Conservation (phyloP, 1,140 invertebrate genomes). For the Calosoma granatense region DNA sequence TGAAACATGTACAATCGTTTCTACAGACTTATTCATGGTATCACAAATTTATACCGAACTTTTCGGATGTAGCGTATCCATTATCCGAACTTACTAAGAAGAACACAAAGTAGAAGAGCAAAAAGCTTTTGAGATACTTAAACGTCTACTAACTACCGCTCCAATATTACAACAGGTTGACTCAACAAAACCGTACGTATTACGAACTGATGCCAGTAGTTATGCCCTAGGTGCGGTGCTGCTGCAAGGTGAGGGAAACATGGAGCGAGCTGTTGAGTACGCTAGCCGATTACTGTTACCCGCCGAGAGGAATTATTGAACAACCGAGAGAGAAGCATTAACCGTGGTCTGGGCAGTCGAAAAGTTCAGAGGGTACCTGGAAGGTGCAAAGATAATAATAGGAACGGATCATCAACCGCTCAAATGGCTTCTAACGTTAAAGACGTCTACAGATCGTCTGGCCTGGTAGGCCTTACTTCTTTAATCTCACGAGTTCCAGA, state of each 20-base stretch:
- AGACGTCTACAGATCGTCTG: conserved; percentile 30
- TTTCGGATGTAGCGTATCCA: conserved; percentile 1
- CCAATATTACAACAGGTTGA: conserved; percentile 22
- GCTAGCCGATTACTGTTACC: conserved; percentile 24
- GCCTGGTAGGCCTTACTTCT: conserved; percentile 26
- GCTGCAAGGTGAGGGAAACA: conserved; percentile 27
- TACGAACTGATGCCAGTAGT: conserved; percentile 26
- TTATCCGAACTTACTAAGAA: conserved; percentile 15
- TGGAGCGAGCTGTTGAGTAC: conserved; percentile 35
- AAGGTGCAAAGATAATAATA: conserved; percentile 27
- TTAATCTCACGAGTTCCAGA: conserved; percentile 22
- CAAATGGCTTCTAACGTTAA: conserved; percentile 35
- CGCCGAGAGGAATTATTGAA: conserved; percentile 32
- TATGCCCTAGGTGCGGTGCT: conserved; percentile 32
- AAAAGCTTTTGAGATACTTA: conserved; percentile 6
- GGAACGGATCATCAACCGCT: conserved; percentile 36
- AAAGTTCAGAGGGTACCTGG: conserved; percentile 24
- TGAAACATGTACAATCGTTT: conserved; percentile 23
- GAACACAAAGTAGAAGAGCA: neutral
- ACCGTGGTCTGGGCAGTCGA: conserved; percentile 32
- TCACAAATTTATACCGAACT: conserved; percentile 2
- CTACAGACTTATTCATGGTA: conserved; percentile 27
- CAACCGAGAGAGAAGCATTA: conserved; percentile 35
- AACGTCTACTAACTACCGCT: conserved; percentile 11
- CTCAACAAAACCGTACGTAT: conserved; percentile 19